Evolutionary conservation across 2,888 invertebrate genomes (phyloP).

Genomic region (Fabriciana adippe): DNA sequence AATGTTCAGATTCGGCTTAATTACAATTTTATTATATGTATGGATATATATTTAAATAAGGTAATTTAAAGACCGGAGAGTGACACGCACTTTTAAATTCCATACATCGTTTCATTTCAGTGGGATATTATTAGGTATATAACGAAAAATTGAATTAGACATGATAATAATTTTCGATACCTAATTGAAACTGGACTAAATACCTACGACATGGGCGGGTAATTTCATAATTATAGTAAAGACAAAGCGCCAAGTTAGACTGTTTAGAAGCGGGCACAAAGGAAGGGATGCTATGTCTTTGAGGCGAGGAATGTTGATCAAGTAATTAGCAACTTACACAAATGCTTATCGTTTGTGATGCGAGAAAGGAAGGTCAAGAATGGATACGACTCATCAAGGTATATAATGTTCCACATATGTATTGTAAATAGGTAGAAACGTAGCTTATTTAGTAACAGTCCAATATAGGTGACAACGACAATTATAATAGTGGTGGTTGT

Average conservation of each 20-base stretch:
- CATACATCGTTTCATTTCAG: too few relatives aligned
- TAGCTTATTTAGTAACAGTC: too few relatives aligned
- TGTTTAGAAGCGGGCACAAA: slow-evolving; percentile 38
- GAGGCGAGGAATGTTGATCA: slow-evolving; percentile 67
- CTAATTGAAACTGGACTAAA: slow-evolving; percentile 17
- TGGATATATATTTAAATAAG: too few relatives aligned
- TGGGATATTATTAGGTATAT: too few relatives aligned
- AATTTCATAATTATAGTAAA: slow-evolving; percentile 40
- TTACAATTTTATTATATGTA: too few relatives aligned
- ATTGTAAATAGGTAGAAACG: too few relatives aligned
- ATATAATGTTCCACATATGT: background rate
- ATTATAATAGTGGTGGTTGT: too few relatives aligned
- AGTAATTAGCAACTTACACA: slow-evolving; percentile 74
- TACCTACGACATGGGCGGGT: slow-evolving; percentile 27
- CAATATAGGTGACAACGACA: too few relatives aligned
- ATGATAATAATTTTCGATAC: background rate
- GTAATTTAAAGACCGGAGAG: too few relatives aligned
- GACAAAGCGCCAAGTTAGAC: slow-evolving; percentile 41
- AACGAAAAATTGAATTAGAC: background rate
- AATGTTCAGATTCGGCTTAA: too few relatives aligned
- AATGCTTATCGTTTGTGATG: slow-evolving; percentile 44
- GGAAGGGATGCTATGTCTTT: slow-evolving; percentile 58
- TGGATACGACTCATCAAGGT: background rate
- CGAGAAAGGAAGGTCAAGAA: slow-evolving; percentile 4
- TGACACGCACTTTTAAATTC: too few relatives aligned